phyloP scores from a whole-genome alignment of 2,888 invertebrate species.

The Blastobasis lacticolella region DNA sequence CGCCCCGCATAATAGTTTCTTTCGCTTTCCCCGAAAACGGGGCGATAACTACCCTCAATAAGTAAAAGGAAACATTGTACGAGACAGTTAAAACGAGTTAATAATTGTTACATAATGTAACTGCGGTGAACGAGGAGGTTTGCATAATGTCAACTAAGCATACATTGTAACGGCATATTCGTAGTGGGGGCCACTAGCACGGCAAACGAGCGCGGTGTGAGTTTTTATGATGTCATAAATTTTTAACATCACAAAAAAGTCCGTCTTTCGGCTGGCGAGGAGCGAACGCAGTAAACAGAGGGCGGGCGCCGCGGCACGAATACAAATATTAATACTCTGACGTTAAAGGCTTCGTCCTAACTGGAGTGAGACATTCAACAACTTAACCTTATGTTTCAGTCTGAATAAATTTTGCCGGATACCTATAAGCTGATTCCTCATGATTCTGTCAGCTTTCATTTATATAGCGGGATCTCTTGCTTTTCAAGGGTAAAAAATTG shows the following conservation, averaged over 20 bases:
- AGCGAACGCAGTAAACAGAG: constrained; percentile 30
- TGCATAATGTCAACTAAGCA: constrained; percentile 8
- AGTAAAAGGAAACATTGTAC: no score
- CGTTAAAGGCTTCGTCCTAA: no score
- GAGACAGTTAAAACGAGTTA: not conserved
- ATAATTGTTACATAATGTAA: not conserved
- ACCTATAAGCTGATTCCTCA: no score
- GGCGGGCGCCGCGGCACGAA: constrained; percentile 31
- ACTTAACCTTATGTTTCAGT: no score
- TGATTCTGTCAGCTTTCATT: no score
- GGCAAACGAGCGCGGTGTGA: constrained; percentile 46
- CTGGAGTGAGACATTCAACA: no score
- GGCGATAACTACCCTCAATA: no score
- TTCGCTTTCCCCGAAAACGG: constrained; percentile 10
- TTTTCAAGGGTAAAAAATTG: no score
- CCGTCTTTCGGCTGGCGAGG: constrained; percentile 40
- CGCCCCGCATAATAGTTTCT: constrained; percentile 38
- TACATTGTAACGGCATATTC: constrained; percentile 51
- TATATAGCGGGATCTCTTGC: no score
- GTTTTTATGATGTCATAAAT: constrained; percentile 65
- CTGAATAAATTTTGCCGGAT: no score
- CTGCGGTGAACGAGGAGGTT: not conserved
- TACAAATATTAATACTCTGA: constrained; percentile 17
- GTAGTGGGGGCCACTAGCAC: constrained; percentile 36
- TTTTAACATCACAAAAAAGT: constrained; percentile 63